Conservation (phyloP, 2,797 vertebrate species). For the Pseudomugil tenellus region DNA sequence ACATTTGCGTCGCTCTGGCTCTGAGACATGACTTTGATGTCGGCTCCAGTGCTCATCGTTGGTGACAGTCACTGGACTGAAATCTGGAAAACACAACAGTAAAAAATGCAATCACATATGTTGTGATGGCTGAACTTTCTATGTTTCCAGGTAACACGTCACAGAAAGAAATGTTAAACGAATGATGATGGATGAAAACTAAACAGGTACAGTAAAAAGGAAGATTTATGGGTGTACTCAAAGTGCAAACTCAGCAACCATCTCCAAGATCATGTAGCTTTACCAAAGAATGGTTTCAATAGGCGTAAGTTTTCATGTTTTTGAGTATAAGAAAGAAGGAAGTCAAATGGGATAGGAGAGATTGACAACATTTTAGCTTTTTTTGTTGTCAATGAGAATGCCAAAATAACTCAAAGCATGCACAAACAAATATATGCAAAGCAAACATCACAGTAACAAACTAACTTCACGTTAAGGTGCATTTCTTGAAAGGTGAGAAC, state of each 20-base stretch:
- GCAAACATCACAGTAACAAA: background rate
- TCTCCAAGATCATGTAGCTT: background rate
- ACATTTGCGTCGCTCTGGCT: slow-evolving; percentile 80
- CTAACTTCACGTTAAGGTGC: background rate
- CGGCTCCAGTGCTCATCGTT: slow-evolving; percentile 83
- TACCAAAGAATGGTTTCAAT: background rate
- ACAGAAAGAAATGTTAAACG: background rate
- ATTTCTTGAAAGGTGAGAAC: background rate
- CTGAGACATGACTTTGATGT: slow-evolving; percentile 80
- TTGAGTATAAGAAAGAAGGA: no score
- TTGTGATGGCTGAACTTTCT: background rate
- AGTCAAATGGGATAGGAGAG: background rate
- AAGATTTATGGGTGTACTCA: background rate
- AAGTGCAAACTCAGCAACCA: background rate
- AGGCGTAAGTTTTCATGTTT: background rate
- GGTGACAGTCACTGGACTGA: slow-evolving; percentile 23
- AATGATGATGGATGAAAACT: background rate
- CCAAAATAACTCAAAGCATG: background rate
- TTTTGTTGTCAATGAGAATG: background rate
- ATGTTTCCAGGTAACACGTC: no score
- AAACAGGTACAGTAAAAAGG: background rate
- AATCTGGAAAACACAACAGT: slow-evolving; percentile 42
- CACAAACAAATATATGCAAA: no score
- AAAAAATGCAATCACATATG: background rate
- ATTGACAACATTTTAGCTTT: background rate